A percentile compares a stretch with the other conserved stretches of the same genome.
phyloP scores from a whole-genome alignment of 2,888 invertebrate genomes.

The Nipponacmea schrenckii region DNA sequence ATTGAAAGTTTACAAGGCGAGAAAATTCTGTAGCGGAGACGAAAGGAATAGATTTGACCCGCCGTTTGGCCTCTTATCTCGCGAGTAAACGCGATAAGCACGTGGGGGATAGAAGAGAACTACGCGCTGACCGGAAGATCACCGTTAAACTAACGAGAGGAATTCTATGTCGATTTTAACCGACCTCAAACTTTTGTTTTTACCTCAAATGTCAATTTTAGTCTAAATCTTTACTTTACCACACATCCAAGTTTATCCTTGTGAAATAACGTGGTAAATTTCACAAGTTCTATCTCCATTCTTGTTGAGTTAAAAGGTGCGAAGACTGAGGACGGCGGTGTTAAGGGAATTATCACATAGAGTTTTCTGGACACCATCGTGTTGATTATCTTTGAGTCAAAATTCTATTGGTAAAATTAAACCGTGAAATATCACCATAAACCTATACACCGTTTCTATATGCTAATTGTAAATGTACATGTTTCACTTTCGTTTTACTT shows the following conservation, averaged over 20 bases:
- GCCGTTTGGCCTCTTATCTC: neutral
- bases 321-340: neutral
- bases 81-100: slow-evolving; percentile 1
- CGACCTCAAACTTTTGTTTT: slow-evolving; percentile 6
- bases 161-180: neutral
- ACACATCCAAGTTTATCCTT: slow-evolving; percentile 1
- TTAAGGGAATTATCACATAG: neutral
- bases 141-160: slow-evolving; percentile 6
- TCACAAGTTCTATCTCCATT: neutral
- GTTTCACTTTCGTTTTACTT: too few relatives aligned
- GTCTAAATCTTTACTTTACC: slow-evolving; percentile 7
- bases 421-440: neutral
- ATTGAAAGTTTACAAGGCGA: slow-evolving; percentile 9
- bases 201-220: slow-evolving; percentile 7
- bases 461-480: neutral
- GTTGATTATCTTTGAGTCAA: slow-evolving; percentile 4
- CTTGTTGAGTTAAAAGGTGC: neutral
- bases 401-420: neutral
- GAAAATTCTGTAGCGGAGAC: slow-evolving; percentile 4
- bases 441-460: neutral
- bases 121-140: slow-evolving; percentile 1
- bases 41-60: slow-evolving; percentile 6
- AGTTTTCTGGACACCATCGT: slow-evolving; percentile 2
- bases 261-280: slow-evolving; percentile 8
- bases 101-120: slow-evolving; percentile 7